Conservation (phyloP, 2,797 vertebrate species). For the Delichon dasypus region DNA sequence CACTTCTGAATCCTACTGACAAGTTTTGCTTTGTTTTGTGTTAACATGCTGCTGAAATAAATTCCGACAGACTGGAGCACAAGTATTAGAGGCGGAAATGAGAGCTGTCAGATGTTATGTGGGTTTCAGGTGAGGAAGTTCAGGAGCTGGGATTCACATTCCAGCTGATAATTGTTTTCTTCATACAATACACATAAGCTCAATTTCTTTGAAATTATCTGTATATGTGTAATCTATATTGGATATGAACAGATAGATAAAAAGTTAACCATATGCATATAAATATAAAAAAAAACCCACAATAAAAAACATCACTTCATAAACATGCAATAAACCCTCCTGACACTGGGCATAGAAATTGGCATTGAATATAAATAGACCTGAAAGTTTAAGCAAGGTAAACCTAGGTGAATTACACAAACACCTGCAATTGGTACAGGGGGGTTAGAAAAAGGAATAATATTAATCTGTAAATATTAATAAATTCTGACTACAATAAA, state of each 20-base stretch:
- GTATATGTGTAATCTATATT: background rate
- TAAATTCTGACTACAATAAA: background rate
- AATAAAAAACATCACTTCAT: no score
- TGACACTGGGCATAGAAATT: background rate
- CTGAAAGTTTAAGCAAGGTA: background rate
- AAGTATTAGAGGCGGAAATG: background rate
- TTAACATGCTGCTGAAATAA: background rate
- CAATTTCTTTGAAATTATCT: background rate
- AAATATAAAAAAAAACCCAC: background rate
- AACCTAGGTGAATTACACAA: background rate
- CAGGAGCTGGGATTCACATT: background rate
- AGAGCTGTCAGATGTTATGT: background rate
- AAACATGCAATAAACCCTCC: background rate
- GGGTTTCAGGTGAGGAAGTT: background rate
- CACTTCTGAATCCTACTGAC: background rate
- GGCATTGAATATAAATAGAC: background rate
- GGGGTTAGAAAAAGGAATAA: background rate
- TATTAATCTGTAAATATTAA: background rate
- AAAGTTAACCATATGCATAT: background rate
- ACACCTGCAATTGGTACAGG: background rate
- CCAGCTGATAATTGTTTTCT: background rate
- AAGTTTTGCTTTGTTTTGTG: background rate
- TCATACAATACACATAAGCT: background rate
- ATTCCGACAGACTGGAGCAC: background rate
- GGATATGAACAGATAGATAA: background rate